Conservation (phyloP, 1,140 invertebrate genomes). For the Bursaphelenchus mucronatus region DNA sequence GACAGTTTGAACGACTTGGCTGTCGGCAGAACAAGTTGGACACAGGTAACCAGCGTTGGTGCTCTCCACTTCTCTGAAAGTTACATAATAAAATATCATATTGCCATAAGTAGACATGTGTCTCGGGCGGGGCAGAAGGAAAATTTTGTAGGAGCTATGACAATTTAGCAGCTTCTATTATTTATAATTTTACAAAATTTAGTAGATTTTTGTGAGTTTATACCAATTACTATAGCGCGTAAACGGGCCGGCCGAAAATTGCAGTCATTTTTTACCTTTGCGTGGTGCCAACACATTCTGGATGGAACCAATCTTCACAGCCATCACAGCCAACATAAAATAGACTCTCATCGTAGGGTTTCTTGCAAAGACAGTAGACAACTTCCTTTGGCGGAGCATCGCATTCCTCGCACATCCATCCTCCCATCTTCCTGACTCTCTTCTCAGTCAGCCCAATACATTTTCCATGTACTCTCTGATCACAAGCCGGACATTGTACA, state of each 20-base stretch:
- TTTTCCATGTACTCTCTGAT: slow-evolving; percentile 95
- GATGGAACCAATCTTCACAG: slow-evolving; percentile 98
- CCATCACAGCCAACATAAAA: slow-evolving; percentile 85
- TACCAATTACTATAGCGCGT: too few relatives aligned
- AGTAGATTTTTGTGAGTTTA: too few relatives aligned
- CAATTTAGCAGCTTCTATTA: too few relatives aligned
- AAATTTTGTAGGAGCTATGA: too few relatives aligned
- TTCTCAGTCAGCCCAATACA: slow-evolving; percentile 90
- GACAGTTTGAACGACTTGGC: slow-evolving; percentile 66
- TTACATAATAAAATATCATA: too few relatives aligned
- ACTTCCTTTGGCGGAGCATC: slow-evolving; percentile 73
- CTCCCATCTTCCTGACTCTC: slow-evolving; percentile 77
- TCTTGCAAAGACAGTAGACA: slow-evolving; percentile 87
- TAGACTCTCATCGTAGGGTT: slow-evolving; percentile 76
- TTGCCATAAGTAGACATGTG: too few relatives aligned
- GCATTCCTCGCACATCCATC: slow-evolving; percentile 79
- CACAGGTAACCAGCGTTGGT: slow-evolving; percentile 91
- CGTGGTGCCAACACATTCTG: slow-evolving; percentile 88
- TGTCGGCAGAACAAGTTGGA: slow-evolving; percentile 84
- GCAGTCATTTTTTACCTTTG: slow-evolving; percentile 66
- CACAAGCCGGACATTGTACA: slow-evolving; percentile 91
- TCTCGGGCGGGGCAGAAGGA: too few relatives aligned
- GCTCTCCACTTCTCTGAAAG: slow-evolving; percentile 64
- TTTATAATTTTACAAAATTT: too few relatives aligned
- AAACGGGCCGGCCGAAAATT: too few relatives aligned